Evolutionary conservation across 35 echinoderm and acorn worm genomes (phyloP), one percentile per base, ranked within the genome.

Genomic region (Apostichopus californicus): DNA sequence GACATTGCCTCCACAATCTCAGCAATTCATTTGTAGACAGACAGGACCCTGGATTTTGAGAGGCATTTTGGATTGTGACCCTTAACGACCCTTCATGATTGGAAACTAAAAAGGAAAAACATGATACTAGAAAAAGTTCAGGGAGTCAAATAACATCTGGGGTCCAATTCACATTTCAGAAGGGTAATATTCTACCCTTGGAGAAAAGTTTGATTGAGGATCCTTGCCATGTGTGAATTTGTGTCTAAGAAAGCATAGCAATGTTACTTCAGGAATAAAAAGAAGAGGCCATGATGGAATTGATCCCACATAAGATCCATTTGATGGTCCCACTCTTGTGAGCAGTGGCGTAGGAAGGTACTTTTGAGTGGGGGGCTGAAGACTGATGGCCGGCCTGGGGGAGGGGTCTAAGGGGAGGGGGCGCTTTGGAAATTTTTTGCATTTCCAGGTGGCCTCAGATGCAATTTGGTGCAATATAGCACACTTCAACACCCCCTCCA

Each of bases 111-210:
- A 34, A 34, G 28, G 28, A 13, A 17, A 25, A 17, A 68, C 64
- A 68, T 68, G 64, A 68, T 68, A 68, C 64, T 68, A 17, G 64
- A 68, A 34, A 68, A 68, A 17, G 64, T 68, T 46, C 52, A 83
- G 18, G 52, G 80, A 83, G 53, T 83, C 80, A 83, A 83, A 83
- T 57, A 55, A 83, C 80, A 83, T 83, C 80, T 83, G 80, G 80
- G 80, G 52, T 83, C 55, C 25, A 15, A 68, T 17, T 68, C 17
- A 34, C 28, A 34, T 34, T 34, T 34, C 28, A 34, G 5, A 17
- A 17, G 64, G 17, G 64, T 13, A 68, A 25, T 25, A 25, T 13
- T 68, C 64, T 14, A 17, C 64, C 64, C 64, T 68, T 17, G 17
- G 64, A 68, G 64, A 5, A 34, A 68, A 68, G 10, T 68, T 68